These are phyloP conservation scores for Polia nebulosa DNA, from an alignment of 2,888 invertebrate species.

Conservation along the genomic window DNA sequence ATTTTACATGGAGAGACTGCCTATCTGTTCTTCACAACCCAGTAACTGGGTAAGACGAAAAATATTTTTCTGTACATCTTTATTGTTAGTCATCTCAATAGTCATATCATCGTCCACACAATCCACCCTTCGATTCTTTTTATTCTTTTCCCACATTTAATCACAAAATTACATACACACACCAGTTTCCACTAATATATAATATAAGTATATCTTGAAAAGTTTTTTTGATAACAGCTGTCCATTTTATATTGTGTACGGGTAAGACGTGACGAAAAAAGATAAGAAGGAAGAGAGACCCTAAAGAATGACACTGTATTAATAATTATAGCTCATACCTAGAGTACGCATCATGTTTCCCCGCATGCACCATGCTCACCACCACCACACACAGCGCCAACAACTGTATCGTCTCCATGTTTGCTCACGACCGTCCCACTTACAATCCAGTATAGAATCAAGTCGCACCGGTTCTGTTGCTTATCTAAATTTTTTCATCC, in stretches of 20 bases:
- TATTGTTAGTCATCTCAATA: not conserved
- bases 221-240: not conserved
- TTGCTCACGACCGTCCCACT: not conserved
- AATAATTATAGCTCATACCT: not conserved
- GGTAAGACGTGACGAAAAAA: not conserved
- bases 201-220: not conserved
- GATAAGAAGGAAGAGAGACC: not conserved
- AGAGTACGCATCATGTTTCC: constrained; percentile 30
- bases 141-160: not conserved
- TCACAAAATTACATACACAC: too few species aligned
- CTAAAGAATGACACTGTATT: not conserved
- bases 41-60: not conserved
- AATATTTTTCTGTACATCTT: not conserved
- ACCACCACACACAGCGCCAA: constrained; percentile 15
- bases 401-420: constrained; percentile 12
- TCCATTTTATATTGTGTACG: not conserved
- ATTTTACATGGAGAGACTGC: not conserved
- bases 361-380: constrained; percentile 15
- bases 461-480: not conserved
- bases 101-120: too few species aligned
- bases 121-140: not conserved
- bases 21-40: not conserved
- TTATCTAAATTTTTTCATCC: not conserved
- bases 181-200: not conserved
- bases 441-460: not conserved